phyloP scores from a whole-genome alignment of 1,140 invertebrate genomes.

The Proales similis region DNA sequence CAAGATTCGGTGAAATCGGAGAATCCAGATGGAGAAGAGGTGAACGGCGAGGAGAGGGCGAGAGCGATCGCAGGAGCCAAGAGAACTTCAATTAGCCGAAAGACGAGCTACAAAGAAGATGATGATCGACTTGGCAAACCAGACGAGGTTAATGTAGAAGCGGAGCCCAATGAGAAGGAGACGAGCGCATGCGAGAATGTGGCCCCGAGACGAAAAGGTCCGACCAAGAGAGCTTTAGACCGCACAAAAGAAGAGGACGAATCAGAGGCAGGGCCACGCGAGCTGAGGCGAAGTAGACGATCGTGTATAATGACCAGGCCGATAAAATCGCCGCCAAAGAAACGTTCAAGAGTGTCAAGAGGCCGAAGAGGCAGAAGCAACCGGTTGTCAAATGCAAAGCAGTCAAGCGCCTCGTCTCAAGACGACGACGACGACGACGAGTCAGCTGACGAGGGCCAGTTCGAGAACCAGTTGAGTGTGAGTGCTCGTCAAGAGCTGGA shows the following conservation, averaged over 20 bases:
- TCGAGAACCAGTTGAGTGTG: slow-evolving; percentile 1
- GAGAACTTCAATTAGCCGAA: not conserved
- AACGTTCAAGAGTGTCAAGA: not conserved
- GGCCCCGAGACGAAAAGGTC: no score
- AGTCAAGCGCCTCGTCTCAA: slow-evolving; percentile 1
- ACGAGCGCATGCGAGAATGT: no score
- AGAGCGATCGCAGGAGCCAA: not conserved
- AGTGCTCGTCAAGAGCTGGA: slow-evolving; percentile 6
- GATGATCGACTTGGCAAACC: not conserved
- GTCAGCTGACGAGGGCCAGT: not conserved
- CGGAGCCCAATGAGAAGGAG: no score
- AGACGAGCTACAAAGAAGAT: slow-evolving; percentile 9
- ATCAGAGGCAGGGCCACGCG: no score
- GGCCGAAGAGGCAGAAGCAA: not conserved
- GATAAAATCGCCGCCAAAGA: not conserved
- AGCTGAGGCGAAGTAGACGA: no score
- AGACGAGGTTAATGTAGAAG: not conserved
- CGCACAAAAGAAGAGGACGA: no score
- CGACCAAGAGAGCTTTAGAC: no score
- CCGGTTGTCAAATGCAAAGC: slow-evolving; percentile 12
- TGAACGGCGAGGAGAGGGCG: not conserved
- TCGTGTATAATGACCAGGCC: no score
- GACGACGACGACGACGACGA: slow-evolving; percentile 13
- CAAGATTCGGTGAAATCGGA: not conserved
- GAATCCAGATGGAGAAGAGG: not conserved